Evolutionary conservation across 2,113 vertebrate species (phyloP), one percentile per base, ranked within the genome.

Genomic region (Piprites chloris): DNA sequence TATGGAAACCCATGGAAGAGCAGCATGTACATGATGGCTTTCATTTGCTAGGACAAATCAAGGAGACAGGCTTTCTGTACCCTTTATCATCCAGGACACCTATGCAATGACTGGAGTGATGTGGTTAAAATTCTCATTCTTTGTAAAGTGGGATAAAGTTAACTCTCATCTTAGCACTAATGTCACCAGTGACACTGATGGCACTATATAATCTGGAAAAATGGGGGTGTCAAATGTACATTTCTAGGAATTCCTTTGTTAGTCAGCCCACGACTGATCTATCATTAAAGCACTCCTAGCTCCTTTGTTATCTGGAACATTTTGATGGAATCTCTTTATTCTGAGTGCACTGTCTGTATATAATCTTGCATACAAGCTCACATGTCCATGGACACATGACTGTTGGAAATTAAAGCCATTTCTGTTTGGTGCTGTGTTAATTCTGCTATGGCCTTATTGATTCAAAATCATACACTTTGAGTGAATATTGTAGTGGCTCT

Each of bases 211-310:
- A 95, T 47, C 59, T 89, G 75, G n/a, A 80, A 75, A 63, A 84
- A 95, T 3, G 92, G 88, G 79, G 92, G 76, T 94, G 91, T 86
- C 87, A 93, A 94, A 86, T 67, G 49, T 74, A 91, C 56, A 52
- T 78, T 84, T 85, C 84, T 55, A 94, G 91, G 78, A 80, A 68
- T 35, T 80, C 71, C 93, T 97, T 97, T 97, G 93, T 97, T 95
- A 94, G 90, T 77, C 96, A 94, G 95, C 97, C 97, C 94, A 98
- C 94, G 35, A 72, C 50, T n/a, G 56, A 88, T 72, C 96, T 91
- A 87, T 94, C 93, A 96, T 93, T 96, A 53, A 95, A 94, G 76
- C 56, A 26, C 46, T 94, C 71, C 49, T 89, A 91, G 58, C 50
- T 76, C 69, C 84, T 85, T 91, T 86, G 50, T 58, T 66, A 87